Base-by-base conservation (phyloP, 2,797 vertebrate genomes). In the Cynodonichthys magdalenae region DNA sequence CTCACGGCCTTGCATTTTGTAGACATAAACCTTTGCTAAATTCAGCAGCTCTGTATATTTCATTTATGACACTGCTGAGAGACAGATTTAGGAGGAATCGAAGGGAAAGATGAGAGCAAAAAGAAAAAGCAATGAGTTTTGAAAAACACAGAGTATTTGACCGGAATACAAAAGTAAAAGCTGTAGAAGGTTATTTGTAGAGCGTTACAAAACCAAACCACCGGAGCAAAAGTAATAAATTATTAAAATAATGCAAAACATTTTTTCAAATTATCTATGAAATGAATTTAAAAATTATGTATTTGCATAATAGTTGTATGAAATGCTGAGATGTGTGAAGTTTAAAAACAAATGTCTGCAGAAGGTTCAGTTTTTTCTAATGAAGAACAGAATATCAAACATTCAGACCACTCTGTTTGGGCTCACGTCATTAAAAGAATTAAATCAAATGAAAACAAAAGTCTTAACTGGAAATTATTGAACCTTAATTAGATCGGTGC, bases 1-100 rank as follows among this genome's bases (percentile, higher is more conserved):
- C 12, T 11, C 36, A 19, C 80, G 83, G 89, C 84, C 86, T 86
- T 84, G 79, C 9, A 1, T 85, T 79, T 81, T 61, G 47, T 18
- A 65, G 50, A 69, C 62, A 62, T 74, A 80, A 87, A 84, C 77
- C 79, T 74, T 74, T 52, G 70, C 55, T 63, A 70, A 71, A 77
- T 83, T 82, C 54, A 51, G 67, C 66, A 56, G 53, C 71, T 81
- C 50, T 53, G 66, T 63, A 41, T 52, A 75, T 86, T 85, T 81
- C 2, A 66, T 87, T 81, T 80, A 67, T 66, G 47, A 61, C 50
- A 56, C 59, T 10, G n/a, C 71, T 62, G 77, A 72, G 74, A 81
- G 54, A 70, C 31, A 39, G 61, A 68, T 53, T 60, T 11, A 50
- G 44, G 45, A 52, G 61, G 59, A 46, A 46, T 1, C 48, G 48